Evolutionary conservation across 2,888 invertebrate species (phyloP), one percentile per base, ranked within the genome.

Genomic region (Ochlodes sylvanus): DNA sequence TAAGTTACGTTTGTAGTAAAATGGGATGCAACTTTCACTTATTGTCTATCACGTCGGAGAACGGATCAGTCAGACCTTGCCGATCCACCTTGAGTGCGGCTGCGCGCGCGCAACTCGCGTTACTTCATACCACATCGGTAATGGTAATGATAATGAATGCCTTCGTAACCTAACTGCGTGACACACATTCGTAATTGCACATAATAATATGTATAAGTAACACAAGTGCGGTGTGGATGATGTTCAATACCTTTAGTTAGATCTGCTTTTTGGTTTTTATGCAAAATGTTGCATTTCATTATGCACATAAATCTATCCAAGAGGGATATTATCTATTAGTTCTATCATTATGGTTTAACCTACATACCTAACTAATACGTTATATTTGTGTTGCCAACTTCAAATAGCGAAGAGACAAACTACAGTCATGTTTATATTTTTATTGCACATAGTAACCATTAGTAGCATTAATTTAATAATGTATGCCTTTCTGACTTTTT

Each of bases 51-150:
- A 81, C 79, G 10, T 72, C 78, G 81, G 87, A 85, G 90, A 90
- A 87, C 76, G 89, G 84, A 83, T 84, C 81, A 83, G 84, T 83
- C 80, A 85, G 85, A 87, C 90, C 90, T 90, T 89, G 90, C 78
- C 75, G 83, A 79, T 77, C 79, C 80, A 84, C 89, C 90, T 90
- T 90, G 89, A 84, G 67, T 78, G 82, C 27, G 27, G 27, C 27
- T 27, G 27, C 82, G 86, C 81, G 78, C 73, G 83, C 76, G 76
- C 77, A 73, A 73, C 72, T 15, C 41, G 69, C 71, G 70, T 73
- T 71, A 74, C 70, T 60, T 71, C 66, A 64, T 71, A 73, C 69
- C 54, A 42, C 42, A 42, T 58, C 42, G 17, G 21, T 52, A 68
- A 69, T 70, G 15, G 72, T 73, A 75, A 73, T 74, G 71, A 69